These are phyloP conservation scores for Holacanthella duospinosa DNA, from an alignment of 2,888 invertebrate species.

Conservation along the genomic window DNA sequence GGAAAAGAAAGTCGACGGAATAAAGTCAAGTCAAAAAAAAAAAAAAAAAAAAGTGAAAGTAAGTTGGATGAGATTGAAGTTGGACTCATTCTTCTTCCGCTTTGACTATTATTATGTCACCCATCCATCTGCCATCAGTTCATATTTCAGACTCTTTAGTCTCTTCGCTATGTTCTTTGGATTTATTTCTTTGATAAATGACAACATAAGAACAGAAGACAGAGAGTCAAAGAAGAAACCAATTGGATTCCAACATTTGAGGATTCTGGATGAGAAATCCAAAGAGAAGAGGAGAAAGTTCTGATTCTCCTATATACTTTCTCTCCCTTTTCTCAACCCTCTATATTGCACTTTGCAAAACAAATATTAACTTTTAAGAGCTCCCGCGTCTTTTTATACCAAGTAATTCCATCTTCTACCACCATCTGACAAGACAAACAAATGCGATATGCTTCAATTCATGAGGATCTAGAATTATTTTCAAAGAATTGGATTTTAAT, in stretches of 20 bases:
- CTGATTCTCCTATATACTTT: not conserved
- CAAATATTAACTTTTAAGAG: slow-evolving; percentile 4
- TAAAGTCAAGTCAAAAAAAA: too few species aligned
- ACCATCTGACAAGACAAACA: not conserved
- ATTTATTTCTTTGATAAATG: slow-evolving; percentile 32
- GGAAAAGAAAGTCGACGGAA: too few species aligned
- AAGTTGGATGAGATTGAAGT: too few species aligned
- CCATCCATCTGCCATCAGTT: slow-evolving; percentile 31
- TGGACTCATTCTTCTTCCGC: too few species aligned
- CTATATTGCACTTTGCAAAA: slow-evolving; percentile 5
- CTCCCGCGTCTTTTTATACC: not conserved
- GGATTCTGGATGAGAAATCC: not conserved
- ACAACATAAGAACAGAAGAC: slow-evolving; percentile 19
- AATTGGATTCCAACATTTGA: slow-evolving; percentile 13
- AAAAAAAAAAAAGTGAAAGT: too few species aligned
- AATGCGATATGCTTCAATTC: not conserved
- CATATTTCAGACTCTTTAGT: slow-evolving; percentile 33
- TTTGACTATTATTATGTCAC: slow-evolving; percentile 16
- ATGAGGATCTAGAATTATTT: not conserved
- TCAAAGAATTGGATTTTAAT: too few species aligned
- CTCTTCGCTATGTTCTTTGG: too few species aligned
- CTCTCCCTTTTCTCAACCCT: slow-evolving; percentile 3
- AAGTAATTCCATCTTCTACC: not conserved
- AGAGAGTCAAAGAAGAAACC: slow-evolving; percentile 20
- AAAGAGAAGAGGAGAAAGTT: not conserved